These are phyloP conservation scores for Tethea ocularis DNA, from an alignment of 2,888 invertebrate species.

Conservation along the genomic window DNA sequence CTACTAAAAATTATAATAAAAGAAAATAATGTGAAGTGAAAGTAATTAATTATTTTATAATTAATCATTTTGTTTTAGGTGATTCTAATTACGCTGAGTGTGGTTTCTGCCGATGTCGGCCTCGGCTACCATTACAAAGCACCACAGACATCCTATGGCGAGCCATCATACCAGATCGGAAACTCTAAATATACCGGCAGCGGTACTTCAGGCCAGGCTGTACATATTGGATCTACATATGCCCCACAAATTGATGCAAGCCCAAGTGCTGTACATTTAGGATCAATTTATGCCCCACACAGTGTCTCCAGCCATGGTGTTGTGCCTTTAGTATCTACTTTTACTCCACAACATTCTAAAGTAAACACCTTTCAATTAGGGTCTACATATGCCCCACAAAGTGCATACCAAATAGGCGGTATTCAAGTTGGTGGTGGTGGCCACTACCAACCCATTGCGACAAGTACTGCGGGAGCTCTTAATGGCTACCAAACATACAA, in stretches of 20 bases:
- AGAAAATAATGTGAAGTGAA: too few species aligned
- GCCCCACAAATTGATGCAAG: slow-evolving; percentile 19
- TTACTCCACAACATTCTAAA: background rate
- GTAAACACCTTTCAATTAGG: background rate
- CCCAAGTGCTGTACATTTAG: slow-evolving; percentile 16
- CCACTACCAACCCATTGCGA: slow-evolving; percentile 11
- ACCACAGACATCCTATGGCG: slow-evolving; percentile 70
- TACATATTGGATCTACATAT: slow-evolving; percentile 23
- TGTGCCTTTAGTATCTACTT: background rate
- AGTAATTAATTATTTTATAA: too few species aligned
- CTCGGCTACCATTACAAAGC: slow-evolving; percentile 71
- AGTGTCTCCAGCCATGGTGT: background rate
- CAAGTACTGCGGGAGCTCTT: background rate
- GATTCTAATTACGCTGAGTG: slow-evolving; percentile 51
- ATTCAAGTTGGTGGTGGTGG: background rate
- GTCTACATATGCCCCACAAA: background rate
- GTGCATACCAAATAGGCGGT: background rate
- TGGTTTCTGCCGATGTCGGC: slow-evolving; percentile 62
- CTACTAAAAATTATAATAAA: too few species aligned
- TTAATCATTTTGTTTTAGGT: slow-evolving; percentile 53
- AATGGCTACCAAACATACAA: slow-evolving; percentile 17
- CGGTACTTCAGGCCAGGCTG: slow-evolving; percentile 21
- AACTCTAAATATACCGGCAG: slow-evolving; percentile 39
- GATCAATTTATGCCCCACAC: background rate
- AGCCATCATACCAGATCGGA: slow-evolving; percentile 56